Conservation (phyloP, 2,113 vertebrate genomes). For the Odobenus rosmarus region DNA sequence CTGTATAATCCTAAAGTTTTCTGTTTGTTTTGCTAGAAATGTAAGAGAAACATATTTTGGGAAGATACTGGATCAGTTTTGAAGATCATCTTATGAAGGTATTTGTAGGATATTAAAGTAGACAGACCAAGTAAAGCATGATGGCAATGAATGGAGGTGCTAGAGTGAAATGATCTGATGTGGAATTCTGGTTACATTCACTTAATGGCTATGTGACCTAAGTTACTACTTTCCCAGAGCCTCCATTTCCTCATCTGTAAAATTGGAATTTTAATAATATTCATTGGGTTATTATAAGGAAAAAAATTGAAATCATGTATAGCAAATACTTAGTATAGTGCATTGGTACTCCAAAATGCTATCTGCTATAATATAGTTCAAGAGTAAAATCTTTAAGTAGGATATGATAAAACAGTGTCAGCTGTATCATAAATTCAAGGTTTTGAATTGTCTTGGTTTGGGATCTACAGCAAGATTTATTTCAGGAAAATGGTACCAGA, state of each 20-base stretch:
- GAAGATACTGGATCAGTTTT: background rate
- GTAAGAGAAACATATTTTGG: background rate
- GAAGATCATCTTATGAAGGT: background rate
- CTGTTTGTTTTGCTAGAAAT: background rate
- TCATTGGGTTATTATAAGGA: background rate
- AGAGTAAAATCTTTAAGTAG: background rate
- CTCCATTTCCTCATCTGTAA: background rate
- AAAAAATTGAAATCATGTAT: background rate
- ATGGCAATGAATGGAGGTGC: background rate
- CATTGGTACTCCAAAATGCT: background rate
- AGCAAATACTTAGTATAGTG: background rate
- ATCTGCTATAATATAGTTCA: background rate
- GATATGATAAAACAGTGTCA: background rate
- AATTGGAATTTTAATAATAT: background rate
- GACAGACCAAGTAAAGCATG: background rate
- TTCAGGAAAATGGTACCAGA: background rate
- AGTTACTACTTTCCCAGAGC: background rate
- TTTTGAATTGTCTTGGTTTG: background rate
- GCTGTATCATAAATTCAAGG: background rate
- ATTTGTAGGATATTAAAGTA: background rate
- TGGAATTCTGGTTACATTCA: background rate
- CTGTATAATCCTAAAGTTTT: background rate
- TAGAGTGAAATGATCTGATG: background rate
- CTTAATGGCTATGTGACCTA: background rate
- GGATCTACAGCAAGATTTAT: background rate